phyloP scores from a whole-genome alignment of 2,888 invertebrate species.

The Dinocampus coccinellae region DNA sequence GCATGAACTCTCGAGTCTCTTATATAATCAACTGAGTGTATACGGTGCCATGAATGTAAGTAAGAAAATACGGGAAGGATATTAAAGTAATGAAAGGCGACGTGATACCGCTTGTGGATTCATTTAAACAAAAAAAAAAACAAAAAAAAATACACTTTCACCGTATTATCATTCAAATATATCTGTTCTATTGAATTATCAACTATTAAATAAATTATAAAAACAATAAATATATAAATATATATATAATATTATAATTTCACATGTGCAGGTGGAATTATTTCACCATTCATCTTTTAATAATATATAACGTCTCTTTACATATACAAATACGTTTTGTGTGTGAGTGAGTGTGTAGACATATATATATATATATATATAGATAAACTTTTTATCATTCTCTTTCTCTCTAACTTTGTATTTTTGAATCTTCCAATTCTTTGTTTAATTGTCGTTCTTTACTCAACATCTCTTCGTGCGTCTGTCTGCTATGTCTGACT shows the following conservation, averaged over 20 bases:
- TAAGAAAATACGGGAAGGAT: slow-evolving; percentile 1
- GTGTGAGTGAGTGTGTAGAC: too few species aligned
- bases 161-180: slow-evolving; percentile 15
- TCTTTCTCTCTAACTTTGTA: background rate
- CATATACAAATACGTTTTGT: too few species aligned
- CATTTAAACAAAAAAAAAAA: too few species aligned
- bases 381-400: background rate
- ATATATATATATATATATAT: background rate
- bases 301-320: background rate
- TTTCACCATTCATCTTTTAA: slow-evolving; percentile 42
- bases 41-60: background rate
- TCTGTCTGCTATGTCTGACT: background rate
- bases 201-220: slow-evolving; percentile 1
- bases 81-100: slow-evolving; percentile 24
- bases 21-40: background rate
- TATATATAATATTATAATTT: background rate
- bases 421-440: background rate
- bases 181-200: slow-evolving; percentile 10
- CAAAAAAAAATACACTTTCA: slow-evolving; percentile 36
- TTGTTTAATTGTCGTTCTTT: background rate
- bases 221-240: background rate
- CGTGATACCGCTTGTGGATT: slow-evolving; percentile 9
- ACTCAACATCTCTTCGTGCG: slow-evolving; percentile 6
- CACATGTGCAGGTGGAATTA: slow-evolving; percentile 42
- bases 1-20: background rate